A percentile compares a stretch with the other conserved stretches of the same genome.
These are phyloP conservation scores for Pseudomyrmex pallidus DNA, from an alignment of 1,140 invertebrate genomes.

Conservation along the genomic window DNA sequence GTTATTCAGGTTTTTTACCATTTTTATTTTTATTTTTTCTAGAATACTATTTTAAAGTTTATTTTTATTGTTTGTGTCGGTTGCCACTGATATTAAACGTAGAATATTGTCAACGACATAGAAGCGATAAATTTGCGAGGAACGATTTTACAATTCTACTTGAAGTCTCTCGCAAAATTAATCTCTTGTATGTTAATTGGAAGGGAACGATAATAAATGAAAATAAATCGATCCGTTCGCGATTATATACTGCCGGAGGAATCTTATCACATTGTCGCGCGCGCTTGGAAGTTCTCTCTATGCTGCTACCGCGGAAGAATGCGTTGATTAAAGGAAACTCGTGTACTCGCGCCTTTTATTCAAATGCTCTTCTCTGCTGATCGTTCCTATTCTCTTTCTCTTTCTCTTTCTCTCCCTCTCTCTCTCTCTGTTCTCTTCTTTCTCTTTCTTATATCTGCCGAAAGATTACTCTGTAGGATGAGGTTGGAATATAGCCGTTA, in stretches of 20 bases:
- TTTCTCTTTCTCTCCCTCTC: too few relatives aligned
- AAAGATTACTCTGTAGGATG: constrained; percentile 65
- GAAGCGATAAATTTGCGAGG: not conserved
- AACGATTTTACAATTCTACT: not conserved
- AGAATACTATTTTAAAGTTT: too few relatives aligned
- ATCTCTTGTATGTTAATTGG: constrained; percentile 49
- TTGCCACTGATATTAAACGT: not conserved
- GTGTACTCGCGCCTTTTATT: constrained; percentile 76
- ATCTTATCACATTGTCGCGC: constrained; percentile 59
- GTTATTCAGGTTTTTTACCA: too few relatives aligned
- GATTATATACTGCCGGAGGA: constrained; percentile 34
- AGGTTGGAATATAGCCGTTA: constrained; percentile 76
- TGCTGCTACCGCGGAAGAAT: constrained; percentile 69
- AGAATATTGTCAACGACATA: not conserved
- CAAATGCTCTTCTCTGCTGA: constrained; percentile 52
- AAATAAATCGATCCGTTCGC: constrained; percentile 18
- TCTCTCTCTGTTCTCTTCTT: not conserved
- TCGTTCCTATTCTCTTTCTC: not conserved
- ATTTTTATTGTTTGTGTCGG: not conserved
- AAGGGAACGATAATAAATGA: constrained; percentile 10
- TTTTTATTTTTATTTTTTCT: too few relatives aligned
- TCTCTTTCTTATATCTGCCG: constrained; percentile 37
- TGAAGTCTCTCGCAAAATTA: constrained; percentile 1
- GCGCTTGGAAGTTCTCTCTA: constrained; percentile 37
- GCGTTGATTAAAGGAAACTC: constrained; percentile 75